phyloP scores from a whole-genome alignment of 2,888 invertebrate genomes.

The Eupelmus urozonus region DNA sequence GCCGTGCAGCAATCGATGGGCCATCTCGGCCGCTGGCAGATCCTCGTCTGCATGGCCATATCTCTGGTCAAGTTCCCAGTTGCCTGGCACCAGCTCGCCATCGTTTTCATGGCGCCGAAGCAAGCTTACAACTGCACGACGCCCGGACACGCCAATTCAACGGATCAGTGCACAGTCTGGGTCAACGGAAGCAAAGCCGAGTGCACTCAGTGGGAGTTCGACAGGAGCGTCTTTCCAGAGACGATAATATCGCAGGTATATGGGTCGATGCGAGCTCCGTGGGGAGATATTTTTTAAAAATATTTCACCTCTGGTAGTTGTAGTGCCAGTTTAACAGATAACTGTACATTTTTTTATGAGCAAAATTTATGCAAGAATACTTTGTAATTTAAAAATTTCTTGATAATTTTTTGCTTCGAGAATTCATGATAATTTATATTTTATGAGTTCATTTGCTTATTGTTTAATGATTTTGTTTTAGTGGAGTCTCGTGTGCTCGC shows the following conservation, averaged over 20 bases:
- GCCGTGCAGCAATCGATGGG: constrained; percentile 85
- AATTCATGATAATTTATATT: not conserved
- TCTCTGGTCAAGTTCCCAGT: constrained; percentile 87
- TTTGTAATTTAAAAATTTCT: too few relatives aligned
- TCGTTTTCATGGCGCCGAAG: constrained; percentile 87
- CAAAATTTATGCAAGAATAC: too few relatives aligned
- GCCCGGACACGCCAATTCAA: constrained; percentile 71
- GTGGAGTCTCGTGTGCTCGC: constrained; percentile 87
- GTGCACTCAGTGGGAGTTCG: constrained; percentile 81
- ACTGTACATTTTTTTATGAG: too few relatives aligned
- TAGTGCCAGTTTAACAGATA: too few relatives aligned
- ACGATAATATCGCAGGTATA: constrained; percentile 83
- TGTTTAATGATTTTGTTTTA: constrained; percentile 72
- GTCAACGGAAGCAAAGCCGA: constrained; percentile 77
- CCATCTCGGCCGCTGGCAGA: constrained; percentile 86
- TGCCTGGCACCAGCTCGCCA: constrained; percentile 89
- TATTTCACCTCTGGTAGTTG: too few relatives aligned
- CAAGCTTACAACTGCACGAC: constrained; percentile 80
- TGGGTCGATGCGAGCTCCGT: not conserved
- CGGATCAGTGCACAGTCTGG: constrained; percentile 71
- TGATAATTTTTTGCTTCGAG: too few relatives aligned
- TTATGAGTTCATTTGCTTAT: constrained; percentile 17
- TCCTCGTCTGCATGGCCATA: constrained; percentile 84
- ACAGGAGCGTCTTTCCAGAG: constrained; percentile 83
- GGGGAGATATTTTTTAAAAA: not conserved